phyloP scores from a whole-genome alignment of 2,113 vertebrate species.

The Rhabdomys dilectus region DNA sequence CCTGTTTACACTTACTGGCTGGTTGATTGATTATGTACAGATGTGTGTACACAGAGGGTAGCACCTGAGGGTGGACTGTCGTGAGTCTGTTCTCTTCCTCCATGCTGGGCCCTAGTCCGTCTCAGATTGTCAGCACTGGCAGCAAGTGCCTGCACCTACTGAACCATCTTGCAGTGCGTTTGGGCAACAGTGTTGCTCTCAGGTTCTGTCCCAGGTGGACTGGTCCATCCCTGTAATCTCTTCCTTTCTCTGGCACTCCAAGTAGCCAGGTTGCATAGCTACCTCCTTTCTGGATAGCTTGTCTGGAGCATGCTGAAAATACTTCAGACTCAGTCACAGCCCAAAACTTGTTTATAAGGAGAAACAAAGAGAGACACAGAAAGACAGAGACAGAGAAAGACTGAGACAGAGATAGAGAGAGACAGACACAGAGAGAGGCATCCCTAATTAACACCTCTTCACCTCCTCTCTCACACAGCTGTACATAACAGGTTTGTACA shows the following conservation, averaged over 20 bases:
- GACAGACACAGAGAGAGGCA: no score
- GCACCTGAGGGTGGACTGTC: background rate
- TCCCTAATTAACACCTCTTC: background rate
- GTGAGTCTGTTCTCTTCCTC: background rate
- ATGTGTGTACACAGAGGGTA: no score
- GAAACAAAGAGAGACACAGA: background rate
- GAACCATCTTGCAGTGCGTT: background rate
- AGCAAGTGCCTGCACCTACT: background rate
- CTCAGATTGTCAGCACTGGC: background rate
- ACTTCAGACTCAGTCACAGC: background rate
- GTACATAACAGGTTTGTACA: background rate
- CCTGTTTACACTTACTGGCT: background rate
- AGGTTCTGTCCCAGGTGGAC: background rate
- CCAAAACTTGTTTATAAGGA: background rate
- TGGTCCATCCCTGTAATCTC: background rate
- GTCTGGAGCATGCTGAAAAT: background rate
- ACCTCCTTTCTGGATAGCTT: background rate
- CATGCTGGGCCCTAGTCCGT: background rate
- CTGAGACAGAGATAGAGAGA: background rate
- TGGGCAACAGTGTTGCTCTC: rapidly evolving
- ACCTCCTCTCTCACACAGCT: no score
- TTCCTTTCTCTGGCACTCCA: background rate
- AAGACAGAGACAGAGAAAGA: no score
- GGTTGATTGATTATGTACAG: background rate
- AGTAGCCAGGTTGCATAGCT: background rate